phyloP scores from a whole-genome alignment of 2,797 vertebrate species.

The Epinephelus coioides region DNA sequence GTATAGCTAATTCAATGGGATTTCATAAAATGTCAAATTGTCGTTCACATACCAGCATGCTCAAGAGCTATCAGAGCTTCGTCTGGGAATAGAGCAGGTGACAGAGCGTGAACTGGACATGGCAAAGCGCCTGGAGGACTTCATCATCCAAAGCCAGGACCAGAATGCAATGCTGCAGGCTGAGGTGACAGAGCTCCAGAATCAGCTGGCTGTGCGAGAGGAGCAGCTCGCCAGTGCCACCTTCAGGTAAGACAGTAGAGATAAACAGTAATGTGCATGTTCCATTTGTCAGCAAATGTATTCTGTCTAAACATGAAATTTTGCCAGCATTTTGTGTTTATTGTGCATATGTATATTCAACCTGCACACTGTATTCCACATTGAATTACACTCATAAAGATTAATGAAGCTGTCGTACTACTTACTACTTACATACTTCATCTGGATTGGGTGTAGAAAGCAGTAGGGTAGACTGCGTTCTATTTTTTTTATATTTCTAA shows the following conservation, averaged over 20 bases:
- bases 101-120: constrained; percentile 88
- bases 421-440: neutral
- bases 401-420: neutral
- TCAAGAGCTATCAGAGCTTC: constrained; percentile 87
- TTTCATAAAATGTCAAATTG: neutral
- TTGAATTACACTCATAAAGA: neutral
- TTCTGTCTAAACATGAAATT: neutral
- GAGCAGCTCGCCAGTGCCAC: constrained; percentile 83
- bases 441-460: neutral
- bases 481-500: neutral
- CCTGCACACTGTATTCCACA: neutral
- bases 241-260: constrained; percentile 82
- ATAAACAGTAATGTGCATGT: neutral
- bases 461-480: neutral
- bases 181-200: constrained; percentile 79
- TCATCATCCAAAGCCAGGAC: constrained; percentile 84
- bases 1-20: neutral
- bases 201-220: constrained; percentile 79
- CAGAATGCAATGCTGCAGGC: constrained; percentile 84
- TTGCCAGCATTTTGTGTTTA: neutral
- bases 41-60: constrained; percentile 71
- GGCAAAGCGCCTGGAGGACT: constrained; percentile 86
- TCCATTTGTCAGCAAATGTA: neutral
- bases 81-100: constrained; percentile 85
- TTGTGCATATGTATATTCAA: neutral